These are phyloP conservation scores for Dromaius novaehollandiae DNA, from an alignment of 2,113 vertebrate species.

Conservation along the genomic window DNA sequence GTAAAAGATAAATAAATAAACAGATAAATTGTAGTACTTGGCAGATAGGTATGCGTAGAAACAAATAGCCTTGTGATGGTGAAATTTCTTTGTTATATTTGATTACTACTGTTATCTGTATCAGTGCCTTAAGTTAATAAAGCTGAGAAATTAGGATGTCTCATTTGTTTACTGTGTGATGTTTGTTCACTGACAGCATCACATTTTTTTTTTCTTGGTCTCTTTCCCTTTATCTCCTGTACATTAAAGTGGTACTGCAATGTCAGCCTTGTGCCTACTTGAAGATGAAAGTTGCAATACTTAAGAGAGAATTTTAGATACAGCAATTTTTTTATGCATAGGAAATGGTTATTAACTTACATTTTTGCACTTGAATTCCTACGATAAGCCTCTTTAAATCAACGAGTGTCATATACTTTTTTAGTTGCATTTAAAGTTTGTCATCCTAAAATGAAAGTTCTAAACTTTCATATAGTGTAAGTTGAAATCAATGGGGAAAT, in stretches of 20 bases:
- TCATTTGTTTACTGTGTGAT: neutral
- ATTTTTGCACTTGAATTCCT: neutral
- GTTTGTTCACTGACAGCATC: neutral
- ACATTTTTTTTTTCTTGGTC: neutral
- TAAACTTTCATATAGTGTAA: neutral
- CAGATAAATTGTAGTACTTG: neutral
- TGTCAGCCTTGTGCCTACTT: neutral
- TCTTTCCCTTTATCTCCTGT: neutral
- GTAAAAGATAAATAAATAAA: too few relatives aligned
- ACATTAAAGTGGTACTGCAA: neutral
- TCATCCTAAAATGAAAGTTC: neutral
- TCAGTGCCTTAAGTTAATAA: neutral
- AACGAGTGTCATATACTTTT: neutral
- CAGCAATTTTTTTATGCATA: neutral
- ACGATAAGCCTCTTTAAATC: neutral
- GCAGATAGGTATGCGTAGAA: accelerated
- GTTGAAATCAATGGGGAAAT: neutral
- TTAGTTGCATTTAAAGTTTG: neutral
- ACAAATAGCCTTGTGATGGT: neutral
- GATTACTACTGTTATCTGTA: neutral
- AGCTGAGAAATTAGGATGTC: neutral
- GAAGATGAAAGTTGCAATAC: neutral
- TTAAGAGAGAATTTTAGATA: neutral
- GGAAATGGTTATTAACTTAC: neutral
- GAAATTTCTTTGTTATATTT: neutral